Conservation (phyloP, 2,113 vertebrate species). For the Aegithalos caudatus region DNA sequence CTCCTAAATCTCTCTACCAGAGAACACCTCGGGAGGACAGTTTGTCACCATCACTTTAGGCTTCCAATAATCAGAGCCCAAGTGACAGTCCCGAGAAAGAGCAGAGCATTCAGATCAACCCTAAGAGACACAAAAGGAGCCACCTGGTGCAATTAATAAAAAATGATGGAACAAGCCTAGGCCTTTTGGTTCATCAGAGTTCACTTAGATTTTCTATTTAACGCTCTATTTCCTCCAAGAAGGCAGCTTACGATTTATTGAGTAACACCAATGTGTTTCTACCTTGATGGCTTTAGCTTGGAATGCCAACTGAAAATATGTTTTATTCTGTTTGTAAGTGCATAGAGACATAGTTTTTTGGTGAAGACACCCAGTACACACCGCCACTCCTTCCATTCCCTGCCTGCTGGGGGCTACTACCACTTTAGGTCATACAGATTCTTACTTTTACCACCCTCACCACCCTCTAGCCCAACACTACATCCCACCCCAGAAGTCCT, state of each 20-base stretch:
- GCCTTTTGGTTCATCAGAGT: constrained; percentile 39
- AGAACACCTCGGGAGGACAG: background rate
- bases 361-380: background rate
- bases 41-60: background rate
- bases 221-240: constrained; percentile 33
- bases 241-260: background rate
- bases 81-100: background rate
- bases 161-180: constrained; percentile 11
- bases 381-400: background rate
- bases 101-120: background rate
- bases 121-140: background rate
- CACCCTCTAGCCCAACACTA: background rate
- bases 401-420: background rate
- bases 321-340: background rate
- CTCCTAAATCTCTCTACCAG: background rate
- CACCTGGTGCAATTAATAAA: constrained; percentile 29
- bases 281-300: background rate
- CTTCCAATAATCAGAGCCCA: background rate
- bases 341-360: background rate
- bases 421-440: background rate
- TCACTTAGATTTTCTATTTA: constrained; percentile 52
- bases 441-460: background rate
- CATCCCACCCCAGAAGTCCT: background rate
- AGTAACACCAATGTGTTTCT: background rate
- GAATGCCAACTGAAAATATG: background rate